These are phyloP conservation scores for Hartigia nigra DNA, from an alignment of 2,888 invertebrate genomes.

Conservation along the genomic window DNA sequence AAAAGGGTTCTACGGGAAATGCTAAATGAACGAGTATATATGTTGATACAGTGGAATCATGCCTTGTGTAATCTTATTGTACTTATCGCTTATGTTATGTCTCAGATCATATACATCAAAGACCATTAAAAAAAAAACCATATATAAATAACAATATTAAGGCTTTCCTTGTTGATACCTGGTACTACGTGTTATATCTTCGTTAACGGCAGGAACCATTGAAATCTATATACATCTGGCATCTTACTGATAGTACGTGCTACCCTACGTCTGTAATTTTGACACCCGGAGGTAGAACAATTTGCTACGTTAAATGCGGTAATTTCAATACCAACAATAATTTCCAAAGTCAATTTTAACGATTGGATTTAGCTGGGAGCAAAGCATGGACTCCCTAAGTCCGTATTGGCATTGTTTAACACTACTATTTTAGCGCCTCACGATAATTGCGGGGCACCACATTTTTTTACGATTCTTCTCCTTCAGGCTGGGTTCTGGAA, in stretches of 20 bases:
- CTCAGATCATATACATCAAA: background rate
- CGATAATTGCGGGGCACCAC: constrained; percentile 38
- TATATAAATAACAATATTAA: background rate
- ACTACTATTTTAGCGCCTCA: constrained; percentile 3
- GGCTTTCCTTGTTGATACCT: background rate
- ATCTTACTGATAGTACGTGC: background rate
- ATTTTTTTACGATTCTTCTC: constrained; percentile 35
- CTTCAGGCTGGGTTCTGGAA: constrained; percentile 11
- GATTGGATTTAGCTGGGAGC: background rate
- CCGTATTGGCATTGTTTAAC: background rate
- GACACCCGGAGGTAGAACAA: constrained; percentile 38
- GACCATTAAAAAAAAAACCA: background rate
- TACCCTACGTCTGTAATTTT: constrained; percentile 34
- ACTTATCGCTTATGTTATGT: background rate
- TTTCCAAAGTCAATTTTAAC: constrained; percentile 26
- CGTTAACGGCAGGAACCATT: background rate
- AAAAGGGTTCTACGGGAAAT: background rate
- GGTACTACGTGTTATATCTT: background rate
- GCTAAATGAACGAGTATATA: background rate
- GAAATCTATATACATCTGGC: background rate
- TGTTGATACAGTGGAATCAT: background rate
- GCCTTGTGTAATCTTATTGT: background rate
- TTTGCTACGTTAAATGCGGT: constrained; percentile 45
- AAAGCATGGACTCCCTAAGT: background rate
- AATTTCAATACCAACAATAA: constrained; percentile 36